Evolutionary conservation across 2,113 vertebrate species (phyloP).

Genomic region (Bostrychus sinensis): DNA sequence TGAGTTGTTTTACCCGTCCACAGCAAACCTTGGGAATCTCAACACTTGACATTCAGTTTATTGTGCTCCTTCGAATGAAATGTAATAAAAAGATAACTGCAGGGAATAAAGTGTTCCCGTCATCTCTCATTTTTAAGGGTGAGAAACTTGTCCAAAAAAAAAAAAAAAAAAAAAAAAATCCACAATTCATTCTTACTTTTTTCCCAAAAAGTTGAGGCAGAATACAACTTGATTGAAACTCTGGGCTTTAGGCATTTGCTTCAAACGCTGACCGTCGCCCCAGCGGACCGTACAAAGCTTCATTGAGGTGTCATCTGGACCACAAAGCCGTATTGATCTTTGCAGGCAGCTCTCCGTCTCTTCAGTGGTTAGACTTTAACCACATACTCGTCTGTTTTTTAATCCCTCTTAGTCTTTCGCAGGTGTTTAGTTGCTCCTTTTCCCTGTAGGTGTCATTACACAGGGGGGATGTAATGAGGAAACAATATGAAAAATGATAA

Average conservation of each 20-base stretch:
- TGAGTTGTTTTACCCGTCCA: background rate
- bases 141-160: background rate
- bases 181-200: background rate
- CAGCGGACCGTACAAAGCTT: background rate
- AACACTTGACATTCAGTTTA: conserved; percentile 1
- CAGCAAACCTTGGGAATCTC: background rate
- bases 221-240: background rate
- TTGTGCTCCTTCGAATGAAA: background rate
- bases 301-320: conserved; percentile 19
- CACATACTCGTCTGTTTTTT: background rate
- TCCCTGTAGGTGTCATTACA: too few species aligned
- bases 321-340: conserved; percentile 26
- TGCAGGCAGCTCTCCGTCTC: background rate
- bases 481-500: too few species aligned
- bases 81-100: background rate
- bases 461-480: too few species aligned
- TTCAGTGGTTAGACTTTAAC: conserved; percentile 20
- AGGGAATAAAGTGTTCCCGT: background rate
- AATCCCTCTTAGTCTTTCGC: background rate
- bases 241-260: background rate
- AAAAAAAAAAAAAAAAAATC: background rate
- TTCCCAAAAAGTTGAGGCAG: background rate
- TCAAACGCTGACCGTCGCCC: background rate
- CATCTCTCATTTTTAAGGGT: background rate
- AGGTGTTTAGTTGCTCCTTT: background rate